phyloP scores from a whole-genome alignment of 2,888 invertebrate genomes.

The Drosophila borborema region DNA sequence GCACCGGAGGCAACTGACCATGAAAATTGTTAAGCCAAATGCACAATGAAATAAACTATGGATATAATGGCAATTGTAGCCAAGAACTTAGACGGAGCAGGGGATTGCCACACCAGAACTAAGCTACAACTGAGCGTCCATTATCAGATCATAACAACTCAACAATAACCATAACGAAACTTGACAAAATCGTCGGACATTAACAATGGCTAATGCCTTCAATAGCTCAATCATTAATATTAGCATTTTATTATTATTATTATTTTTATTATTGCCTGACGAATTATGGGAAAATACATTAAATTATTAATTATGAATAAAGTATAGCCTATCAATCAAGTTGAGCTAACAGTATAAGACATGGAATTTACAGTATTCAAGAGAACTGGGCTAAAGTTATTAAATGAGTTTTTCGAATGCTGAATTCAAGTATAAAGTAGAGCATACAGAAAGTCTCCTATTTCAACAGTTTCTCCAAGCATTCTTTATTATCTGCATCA shows the following conservation, averaged over 20 bases:
- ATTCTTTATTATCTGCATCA: no score
- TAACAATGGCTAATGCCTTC: slow-evolving; percentile 11
- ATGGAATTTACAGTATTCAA: background rate
- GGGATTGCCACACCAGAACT: slow-evolving; percentile 1
- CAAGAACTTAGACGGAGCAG: background rate
- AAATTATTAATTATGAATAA: slow-evolving; percentile 9
- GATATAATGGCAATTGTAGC: slow-evolving; percentile 48
- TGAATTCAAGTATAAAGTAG: background rate
- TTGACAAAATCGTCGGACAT: slow-evolving; percentile 23
- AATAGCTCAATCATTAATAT: slow-evolving; percentile 15
- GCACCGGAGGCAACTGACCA: slow-evolving; percentile 62
- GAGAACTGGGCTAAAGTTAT: no score
- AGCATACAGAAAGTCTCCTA: background rate
- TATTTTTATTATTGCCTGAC: background rate
- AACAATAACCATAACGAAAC: slow-evolving; percentile 22
- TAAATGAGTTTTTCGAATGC: background rate
- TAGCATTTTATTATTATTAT: slow-evolving; percentile 4
- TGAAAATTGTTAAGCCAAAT: slow-evolving; percentile 63
- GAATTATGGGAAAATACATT: background rate
- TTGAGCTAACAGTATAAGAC: background rate
- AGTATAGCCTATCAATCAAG: background rate
- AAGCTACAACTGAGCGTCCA: slow-evolving; percentile 40
- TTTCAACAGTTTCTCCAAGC: background rate
- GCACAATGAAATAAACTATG: slow-evolving; percentile 56
- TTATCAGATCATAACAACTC: slow-evolving; percentile 52